Conservation (phyloP, 2,113 vertebrate species). For the Riparia riparia region DNA sequence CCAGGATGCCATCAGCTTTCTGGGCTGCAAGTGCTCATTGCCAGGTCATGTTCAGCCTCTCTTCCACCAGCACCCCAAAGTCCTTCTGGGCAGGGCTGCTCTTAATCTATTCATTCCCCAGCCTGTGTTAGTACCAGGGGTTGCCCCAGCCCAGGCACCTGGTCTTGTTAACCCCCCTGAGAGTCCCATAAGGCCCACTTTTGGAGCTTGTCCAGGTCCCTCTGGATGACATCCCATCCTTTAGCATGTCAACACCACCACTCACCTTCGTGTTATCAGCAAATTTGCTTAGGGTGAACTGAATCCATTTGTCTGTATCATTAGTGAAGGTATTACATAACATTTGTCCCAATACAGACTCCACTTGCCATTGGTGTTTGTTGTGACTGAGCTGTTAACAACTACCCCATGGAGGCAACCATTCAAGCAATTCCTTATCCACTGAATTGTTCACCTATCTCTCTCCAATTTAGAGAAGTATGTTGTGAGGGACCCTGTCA, state of each 20-base stretch:
- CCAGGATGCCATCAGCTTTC: background rate
- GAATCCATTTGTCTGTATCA: background rate
- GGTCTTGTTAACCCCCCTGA: background rate
- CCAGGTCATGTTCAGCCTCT: background rate
- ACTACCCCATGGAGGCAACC: background rate
- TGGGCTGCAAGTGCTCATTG: background rate
- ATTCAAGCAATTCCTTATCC: background rate
- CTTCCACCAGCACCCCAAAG: no score
- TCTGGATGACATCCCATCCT: background rate
- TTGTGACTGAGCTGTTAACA: background rate
- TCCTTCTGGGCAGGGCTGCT: background rate
- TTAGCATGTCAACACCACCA: background rate
- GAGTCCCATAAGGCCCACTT: no score
- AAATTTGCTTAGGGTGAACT: background rate
- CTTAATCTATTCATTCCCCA: background rate
- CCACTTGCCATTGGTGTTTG: background rate
- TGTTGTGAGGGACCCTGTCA: fast-evolving
- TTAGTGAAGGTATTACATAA: background rate
- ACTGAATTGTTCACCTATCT: background rate
- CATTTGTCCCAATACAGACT: background rate
- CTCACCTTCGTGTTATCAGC: background rate
- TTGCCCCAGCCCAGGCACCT: background rate
- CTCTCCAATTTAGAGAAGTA: background rate
- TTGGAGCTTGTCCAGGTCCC: background rate
- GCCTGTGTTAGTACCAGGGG: no score